Evolutionary conservation across 2,113 vertebrate genomes (phyloP), one percentile per base, ranked within the genome.

Genomic region (Channa argus): DNA sequence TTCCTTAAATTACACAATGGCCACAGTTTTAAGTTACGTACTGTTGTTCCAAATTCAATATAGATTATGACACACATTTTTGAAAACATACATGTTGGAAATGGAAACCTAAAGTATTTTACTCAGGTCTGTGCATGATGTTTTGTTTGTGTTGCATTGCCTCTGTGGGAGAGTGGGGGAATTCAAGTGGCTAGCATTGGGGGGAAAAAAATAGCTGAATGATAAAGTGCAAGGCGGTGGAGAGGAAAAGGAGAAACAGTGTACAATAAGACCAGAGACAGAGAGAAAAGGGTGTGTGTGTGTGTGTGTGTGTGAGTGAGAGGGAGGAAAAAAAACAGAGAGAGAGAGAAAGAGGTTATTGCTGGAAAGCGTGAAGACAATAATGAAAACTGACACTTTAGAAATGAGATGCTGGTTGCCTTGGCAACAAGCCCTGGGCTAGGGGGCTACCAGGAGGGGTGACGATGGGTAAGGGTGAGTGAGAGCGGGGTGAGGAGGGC

Each of bases 311-410:
- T 63, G 41, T 79, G 64, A n/a, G 67, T 2, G 65, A 64, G 15
- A 34, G 60, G 33, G 14, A 63, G 66, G 68, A 5, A 49, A 58
- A 77, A 78, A 63, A 49, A 67, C 68, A 77, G 41, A 79, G 79
- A 81, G 69, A 77, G 84, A 76, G 87, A 63, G 86, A 76, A 86
- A 79, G 89, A 80, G 95, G 96, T 96, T 97, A 96, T 96, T 95
- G 91, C 90, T 96, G 95, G 95, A 96, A 95, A 97, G 96, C 96
- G 95, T 97, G 96, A 97, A 98, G 97, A 98, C 97, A 98, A 97
- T 98, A 99, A 99, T 96, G 94, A 96, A 98, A 98, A 97, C 96
- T 97, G 97, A 98, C 97, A 98, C 97, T 97, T 98, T 94, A 97
- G 96, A 98, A 97, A 98, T 98, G 96, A 98, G 97, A 97, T 96